phyloP scores from a whole-genome alignment of 1,140 invertebrate genomes.

The Drosophila erecta region DNA sequence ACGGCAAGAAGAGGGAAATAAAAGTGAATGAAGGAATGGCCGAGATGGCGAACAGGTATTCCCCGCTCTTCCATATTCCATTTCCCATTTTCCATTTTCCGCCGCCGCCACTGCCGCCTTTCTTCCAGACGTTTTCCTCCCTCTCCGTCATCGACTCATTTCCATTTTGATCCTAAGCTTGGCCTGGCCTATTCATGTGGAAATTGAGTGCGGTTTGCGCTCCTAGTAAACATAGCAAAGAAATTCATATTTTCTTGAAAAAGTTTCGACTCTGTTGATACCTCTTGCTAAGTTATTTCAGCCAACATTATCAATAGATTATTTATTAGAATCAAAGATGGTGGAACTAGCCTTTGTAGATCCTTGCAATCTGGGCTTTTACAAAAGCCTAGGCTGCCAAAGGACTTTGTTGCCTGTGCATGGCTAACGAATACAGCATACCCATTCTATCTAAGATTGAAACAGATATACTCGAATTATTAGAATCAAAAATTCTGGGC shows the following conservation, averaged over 20 bases:
- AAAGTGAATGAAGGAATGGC: conserved; percentile 42
- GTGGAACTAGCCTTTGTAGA: background rate
- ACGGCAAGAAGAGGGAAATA: conserved; percentile 29
- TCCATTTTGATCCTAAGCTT: conserved; percentile 47
- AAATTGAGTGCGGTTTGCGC: conserved; percentile 58
- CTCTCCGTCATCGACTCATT: conserved; percentile 24
- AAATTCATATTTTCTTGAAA: background rate
- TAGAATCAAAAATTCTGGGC: too few relatives aligned
- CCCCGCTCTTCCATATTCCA: background rate
- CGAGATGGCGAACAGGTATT: conserved; percentile 40
- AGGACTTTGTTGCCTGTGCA: background rate
- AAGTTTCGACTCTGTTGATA: background rate
- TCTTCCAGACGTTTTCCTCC: conserved; percentile 1
- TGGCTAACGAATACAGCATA: background rate
- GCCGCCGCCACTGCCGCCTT: too few relatives aligned
- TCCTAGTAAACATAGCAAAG: conserved; percentile 48
- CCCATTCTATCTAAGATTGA: background rate
- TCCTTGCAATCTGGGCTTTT: background rate
- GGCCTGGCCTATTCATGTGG: conserved; percentile 56
- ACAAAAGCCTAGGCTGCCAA: too few relatives aligned
- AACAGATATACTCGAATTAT: too few relatives aligned
- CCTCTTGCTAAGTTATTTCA: background rate
- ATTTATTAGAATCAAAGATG: too few relatives aligned
- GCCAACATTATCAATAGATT: too few relatives aligned
- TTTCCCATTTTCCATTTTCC: too few relatives aligned